These are phyloP conservation scores for Thryonomys swinderianus DNA, from an alignment of 2,113 vertebrate genomes.

Conservation along the genomic window DNA sequence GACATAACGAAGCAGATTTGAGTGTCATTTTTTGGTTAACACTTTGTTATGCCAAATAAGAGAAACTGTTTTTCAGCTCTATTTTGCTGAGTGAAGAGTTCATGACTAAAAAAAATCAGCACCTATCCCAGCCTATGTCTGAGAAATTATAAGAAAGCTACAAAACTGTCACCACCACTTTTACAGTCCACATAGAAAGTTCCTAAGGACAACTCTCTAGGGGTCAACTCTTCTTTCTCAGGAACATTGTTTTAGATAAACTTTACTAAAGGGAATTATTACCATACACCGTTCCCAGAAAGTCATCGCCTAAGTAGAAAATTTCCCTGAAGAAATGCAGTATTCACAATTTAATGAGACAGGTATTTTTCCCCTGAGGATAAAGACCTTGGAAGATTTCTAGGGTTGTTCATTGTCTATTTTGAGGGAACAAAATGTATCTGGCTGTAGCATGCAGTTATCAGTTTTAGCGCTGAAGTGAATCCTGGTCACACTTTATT, in stretches of 20 bases:
- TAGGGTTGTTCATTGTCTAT: neutral
- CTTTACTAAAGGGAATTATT: neutral
- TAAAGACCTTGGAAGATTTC: neutral
- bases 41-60: neutral
- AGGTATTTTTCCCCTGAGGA: neutral
- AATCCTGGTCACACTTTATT: neutral
- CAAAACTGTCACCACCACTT: rapidly evolving
- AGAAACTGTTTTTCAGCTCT: neutral
- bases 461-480: neutral
- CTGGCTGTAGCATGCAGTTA: neutral
- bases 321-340: neutral
- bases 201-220: neutral
- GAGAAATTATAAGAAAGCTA: neutral
- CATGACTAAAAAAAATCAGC: neutral
- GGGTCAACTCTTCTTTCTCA: neutral
- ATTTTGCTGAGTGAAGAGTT: neutral
- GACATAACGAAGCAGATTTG: neutral
- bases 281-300: neutral
- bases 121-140: neutral
- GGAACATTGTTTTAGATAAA: neutral
- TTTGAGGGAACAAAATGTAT: neutral
- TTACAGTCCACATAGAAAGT: neutral
- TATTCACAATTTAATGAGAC: neutral
- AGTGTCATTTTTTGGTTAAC: neutral
- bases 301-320: neutral